Evolutionary conservation across 2,888 invertebrate species (phyloP).

Genomic region (Ochlodes sylvanus): DNA sequence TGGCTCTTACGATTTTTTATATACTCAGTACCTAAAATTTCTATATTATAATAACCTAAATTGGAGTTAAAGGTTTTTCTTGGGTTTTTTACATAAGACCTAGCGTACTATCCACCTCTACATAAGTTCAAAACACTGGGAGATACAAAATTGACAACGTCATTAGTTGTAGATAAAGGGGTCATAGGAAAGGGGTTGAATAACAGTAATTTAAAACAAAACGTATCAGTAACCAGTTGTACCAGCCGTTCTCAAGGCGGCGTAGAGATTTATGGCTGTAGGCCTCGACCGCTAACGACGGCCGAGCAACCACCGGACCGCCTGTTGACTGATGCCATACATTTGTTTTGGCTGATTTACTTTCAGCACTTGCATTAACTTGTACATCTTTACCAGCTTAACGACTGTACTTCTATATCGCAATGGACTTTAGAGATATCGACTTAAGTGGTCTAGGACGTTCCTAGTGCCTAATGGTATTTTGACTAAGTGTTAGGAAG

Average conservation of each 20-base stretch:
- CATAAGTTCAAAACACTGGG: too few species aligned
- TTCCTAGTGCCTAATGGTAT: too few species aligned
- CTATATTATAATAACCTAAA: too few species aligned
- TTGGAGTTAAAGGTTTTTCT: too few species aligned
- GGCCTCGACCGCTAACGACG: slow-evolving; percentile 80
- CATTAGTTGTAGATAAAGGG: background rate
- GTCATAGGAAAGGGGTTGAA: slow-evolving; percentile 19
- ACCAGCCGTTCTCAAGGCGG: slow-evolving; percentile 73
- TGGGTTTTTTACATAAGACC: too few species aligned
- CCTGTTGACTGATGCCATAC: slow-evolving; percentile 74
- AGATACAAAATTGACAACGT: too few species aligned
- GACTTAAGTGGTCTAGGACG: too few species aligned
- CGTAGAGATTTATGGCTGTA: slow-evolving; percentile 72
- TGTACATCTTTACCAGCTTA: slow-evolving; percentile 11
- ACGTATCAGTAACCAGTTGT: slow-evolving; percentile 56
- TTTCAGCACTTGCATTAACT: slow-evolving; percentile 47
- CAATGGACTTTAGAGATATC: background rate
- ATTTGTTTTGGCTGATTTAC: slow-evolving; percentile 84
- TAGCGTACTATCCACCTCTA: too few species aligned
- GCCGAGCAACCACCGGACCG: slow-evolving; percentile 45
- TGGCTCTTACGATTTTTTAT: background rate
- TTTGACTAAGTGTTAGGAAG: too few species aligned
- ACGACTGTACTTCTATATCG: background rate
- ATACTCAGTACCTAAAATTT: too few species aligned
- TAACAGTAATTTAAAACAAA: slow-evolving; percentile 44